A percentile compares a stretch with the other conserved stretches of the same genome.
Evolutionary conservation across 2,797 vertebrate genomes (phyloP).

Genomic region (Rhynchotus rufescens): DNA sequence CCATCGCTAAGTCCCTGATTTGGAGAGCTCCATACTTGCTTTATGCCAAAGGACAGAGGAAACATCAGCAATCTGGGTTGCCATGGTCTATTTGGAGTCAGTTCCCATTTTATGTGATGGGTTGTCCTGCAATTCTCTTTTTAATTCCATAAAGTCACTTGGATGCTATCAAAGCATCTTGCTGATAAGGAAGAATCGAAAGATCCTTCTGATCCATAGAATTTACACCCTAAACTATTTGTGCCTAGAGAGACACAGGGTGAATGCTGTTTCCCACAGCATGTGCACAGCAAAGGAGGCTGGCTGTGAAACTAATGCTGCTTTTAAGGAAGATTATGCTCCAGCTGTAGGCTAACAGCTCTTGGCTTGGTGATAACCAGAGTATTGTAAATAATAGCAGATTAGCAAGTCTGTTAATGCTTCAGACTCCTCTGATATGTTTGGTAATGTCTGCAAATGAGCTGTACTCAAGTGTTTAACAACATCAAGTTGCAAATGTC

Average conservation of each 20-base stretch:
- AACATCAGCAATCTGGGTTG: rapidly evolving
- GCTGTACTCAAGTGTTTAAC: not conserved
- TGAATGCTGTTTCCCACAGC: not conserved
- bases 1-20: not conserved
- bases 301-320: not conserved
- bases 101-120: too few species aligned
- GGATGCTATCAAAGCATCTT: not conserved
- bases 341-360: not conserved
- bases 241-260: not conserved
- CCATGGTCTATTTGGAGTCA: not conserved
- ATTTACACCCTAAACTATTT: rapidly evolving
- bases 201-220: rapidly evolving
- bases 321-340: not conserved
- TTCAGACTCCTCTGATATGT: not conserved
- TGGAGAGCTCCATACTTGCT: not conserved
- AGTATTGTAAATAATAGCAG: not conserved
- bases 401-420: not conserved
- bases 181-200: not conserved
- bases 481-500: not conserved
- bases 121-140: not conserved
- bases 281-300: rapidly evolving
- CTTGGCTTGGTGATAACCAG: not conserved
- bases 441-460: not conserved
- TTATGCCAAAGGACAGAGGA: not conserved
- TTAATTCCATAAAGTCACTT: not conserved